Percentiles rank a stretch among this genome's conserved stretches.
Conservation (phyloP, 2,113 vertebrate genomes). For the Chaetodon trifascialis region DNA sequence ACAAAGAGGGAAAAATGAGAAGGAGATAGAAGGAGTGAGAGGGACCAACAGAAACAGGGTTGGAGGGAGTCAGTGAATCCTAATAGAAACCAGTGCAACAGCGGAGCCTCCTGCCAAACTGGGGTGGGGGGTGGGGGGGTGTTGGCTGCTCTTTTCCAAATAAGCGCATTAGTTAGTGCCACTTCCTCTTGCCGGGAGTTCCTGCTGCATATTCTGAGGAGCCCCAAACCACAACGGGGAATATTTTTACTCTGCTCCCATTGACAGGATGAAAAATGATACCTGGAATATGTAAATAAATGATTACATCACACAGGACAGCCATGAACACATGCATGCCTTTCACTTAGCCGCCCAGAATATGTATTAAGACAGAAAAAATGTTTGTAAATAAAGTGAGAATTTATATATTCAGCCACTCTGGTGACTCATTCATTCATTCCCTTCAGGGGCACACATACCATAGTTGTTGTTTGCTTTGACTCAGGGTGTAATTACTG, state of each 20-base stretch:
- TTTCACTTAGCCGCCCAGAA: constrained; percentile 34
- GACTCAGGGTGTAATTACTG: constrained; percentile 57
- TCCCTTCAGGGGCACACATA: constrained; percentile 18
- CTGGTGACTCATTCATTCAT: constrained; percentile 36
- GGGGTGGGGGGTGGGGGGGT: not conserved
- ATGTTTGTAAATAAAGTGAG: constrained; percentile 57
- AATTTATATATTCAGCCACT: constrained; percentile 13
- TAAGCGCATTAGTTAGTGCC: constrained; percentile 69
- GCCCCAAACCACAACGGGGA: constrained; percentile 59
- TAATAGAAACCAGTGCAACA: constrained; percentile 77
- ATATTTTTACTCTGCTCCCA: constrained; percentile 64
- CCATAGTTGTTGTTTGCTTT: constrained; percentile 21
- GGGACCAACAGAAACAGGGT: constrained; percentile 12
- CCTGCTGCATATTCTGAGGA: constrained; percentile 56
- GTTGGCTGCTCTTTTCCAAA: constrained; percentile 67
- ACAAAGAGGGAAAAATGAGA: constrained; percentile 18
- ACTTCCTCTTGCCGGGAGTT: constrained; percentile 73
- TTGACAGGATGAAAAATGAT: constrained; percentile 77
- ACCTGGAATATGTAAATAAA: constrained; percentile 76
- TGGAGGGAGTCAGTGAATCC: constrained; percentile 27
- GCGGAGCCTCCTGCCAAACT: constrained; percentile 61
- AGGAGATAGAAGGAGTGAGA: constrained; percentile 10
- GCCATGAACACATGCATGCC: constrained; percentile 22
- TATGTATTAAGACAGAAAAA: constrained; percentile 26
- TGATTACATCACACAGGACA: constrained; percentile 56